Conservation (phyloP, 2,113 vertebrate genomes). For the Kobus ellipsiprymnus region DNA sequence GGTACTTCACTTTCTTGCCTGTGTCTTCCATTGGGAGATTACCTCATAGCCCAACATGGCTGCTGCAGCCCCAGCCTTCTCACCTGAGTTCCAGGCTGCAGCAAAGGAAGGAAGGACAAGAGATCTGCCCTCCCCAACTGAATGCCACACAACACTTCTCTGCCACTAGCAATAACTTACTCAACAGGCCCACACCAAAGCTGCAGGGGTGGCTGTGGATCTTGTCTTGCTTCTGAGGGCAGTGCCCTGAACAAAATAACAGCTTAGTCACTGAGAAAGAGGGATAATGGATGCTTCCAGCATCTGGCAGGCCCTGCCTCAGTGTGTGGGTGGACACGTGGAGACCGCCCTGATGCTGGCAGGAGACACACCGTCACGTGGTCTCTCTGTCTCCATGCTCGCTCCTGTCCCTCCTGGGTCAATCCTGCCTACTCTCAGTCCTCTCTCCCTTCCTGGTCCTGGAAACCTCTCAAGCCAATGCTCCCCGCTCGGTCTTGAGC, state of each 20-base stretch:
- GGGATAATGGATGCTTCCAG: background rate
- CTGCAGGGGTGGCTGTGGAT: background rate
- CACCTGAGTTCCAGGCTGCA: background rate
- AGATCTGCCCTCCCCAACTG: background rate
- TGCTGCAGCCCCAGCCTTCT: background rate
- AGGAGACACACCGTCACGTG: background rate
- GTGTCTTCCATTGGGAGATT: background rate
- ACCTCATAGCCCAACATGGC: background rate
- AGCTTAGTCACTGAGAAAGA: fast-evolving
- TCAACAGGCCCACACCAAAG: background rate
- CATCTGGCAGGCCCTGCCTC: background rate
- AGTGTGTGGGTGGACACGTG: fast-evolving
- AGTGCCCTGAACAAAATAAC: background rate
- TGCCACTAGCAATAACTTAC: background rate
- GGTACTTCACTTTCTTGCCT: background rate
- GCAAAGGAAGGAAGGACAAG: background rate
- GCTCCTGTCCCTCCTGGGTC: background rate
- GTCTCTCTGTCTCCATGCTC: no score
- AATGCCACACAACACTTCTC: background rate
- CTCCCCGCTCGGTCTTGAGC: background rate
- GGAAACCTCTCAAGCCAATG: background rate
- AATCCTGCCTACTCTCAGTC: background rate
- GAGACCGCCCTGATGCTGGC: fast-evolving
- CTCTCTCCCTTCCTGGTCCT: background rate
- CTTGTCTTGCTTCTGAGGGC: background rate